Evolutionary conservation across 2,888 invertebrate species (phyloP), one percentile per base, ranked within the genome.

Genomic region (Pherbina coryleti): DNA sequence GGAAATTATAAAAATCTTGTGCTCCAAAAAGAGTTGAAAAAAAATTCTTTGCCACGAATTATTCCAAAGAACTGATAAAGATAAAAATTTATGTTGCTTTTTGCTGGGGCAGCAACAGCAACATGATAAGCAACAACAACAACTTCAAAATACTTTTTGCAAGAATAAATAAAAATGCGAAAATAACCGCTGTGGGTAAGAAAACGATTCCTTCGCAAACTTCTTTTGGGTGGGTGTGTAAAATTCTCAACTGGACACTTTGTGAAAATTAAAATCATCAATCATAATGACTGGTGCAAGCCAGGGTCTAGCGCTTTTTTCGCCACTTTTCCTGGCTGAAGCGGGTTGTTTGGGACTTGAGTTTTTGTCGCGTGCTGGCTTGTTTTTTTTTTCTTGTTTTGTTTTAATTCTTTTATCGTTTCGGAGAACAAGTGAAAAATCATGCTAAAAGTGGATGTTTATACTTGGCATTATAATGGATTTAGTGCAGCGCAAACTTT

Each of bases 201-300:
- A 34, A 44, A 22, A 9, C 62, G 73, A 73, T 73, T 73, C 49
- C 73, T 71, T 55, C 11, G 60, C 28, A 25, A 22, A 28, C 62
- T 28, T 11, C 2, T n/a, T 28, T n/a, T 28, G 5, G 51, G 37
- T 28, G 19, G 34, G 64, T 66, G 31, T 55, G 71, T 62, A 71
- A 76, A 79, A 77, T 62, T 55, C 73, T 76, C 60, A 77, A 81
- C 78, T 79, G 80, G 77, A 78, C 81, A 81, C 77, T 80, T 81
- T 78, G 79, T 81, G 81, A 78, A 81, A 78, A 81, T 78, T 81
- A 80, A 77, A 78, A 73, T 80, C 80, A 82, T 82, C 81, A 81
- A 81, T 82, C 82, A 82, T 81, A 81, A 77, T 60, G 72, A 67
- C 53, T 62, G 37, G 22, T 60, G 49, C 25, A 55, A 28, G n/a